A percentile compares a stretch with the other conserved stretches of the same genome.
These are phyloP conservation scores for Nasonia oneida DNA, from an alignment of 2,888 invertebrate species.

Conservation along the genomic window DNA sequence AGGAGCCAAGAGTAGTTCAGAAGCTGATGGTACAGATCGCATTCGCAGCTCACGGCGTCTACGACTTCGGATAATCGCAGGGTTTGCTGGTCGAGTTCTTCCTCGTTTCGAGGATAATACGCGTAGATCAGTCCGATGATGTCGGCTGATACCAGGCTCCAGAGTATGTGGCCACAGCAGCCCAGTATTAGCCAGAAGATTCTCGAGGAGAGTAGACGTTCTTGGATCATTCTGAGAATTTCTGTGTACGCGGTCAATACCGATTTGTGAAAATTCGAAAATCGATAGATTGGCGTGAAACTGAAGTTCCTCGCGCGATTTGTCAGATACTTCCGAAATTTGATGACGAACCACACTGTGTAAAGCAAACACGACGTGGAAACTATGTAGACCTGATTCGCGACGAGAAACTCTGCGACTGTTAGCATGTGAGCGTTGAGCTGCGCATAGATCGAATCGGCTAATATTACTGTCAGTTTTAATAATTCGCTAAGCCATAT, in stretches of 20 bases:
- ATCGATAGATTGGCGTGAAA: not conserved
- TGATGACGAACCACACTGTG: not conserved
- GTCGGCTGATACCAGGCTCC: conserved; percentile 13
- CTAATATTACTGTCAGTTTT: no score
- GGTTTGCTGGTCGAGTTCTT: not conserved
- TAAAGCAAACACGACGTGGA: not conserved
- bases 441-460: not conserved
- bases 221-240: not conserved
- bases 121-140: not conserved
- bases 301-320: not conserved
- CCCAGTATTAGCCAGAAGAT: conserved; percentile 53
- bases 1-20: conserved; percentile 8
- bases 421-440: not conserved
- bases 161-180: conserved; percentile 20
- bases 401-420: not conserved
- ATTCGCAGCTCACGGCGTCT: not conserved
- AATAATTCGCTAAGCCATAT: not conserved
- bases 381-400: conserved; percentile 14
- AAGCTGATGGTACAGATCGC: not conserved
- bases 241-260: not conserved
- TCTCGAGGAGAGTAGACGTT: conserved; percentile 24
- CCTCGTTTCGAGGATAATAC: not conserved
- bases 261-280: not conserved
- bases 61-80: not conserved
- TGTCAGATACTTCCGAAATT: not conserved